phyloP scores from a whole-genome alignment of 2,113 vertebrate genomes.

The Podarcis raffonei region DNA sequence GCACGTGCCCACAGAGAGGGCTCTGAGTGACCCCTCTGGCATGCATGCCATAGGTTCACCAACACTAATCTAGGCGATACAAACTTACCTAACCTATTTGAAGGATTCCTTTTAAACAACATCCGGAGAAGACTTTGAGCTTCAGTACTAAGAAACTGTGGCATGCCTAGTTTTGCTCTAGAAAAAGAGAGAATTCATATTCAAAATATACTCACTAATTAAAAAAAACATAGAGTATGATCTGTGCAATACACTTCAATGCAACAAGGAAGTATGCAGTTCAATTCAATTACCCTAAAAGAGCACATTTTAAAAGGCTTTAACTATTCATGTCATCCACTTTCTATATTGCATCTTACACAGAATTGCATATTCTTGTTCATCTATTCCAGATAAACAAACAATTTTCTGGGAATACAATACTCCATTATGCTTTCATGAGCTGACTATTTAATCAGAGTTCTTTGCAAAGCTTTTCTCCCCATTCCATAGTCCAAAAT shows the following conservation, averaged over 20 bases:
- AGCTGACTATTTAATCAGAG: background rate
- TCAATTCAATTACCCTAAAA: background rate
- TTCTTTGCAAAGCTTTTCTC: background rate
- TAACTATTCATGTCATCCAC: background rate
- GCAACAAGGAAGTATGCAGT: background rate
- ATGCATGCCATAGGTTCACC: too few species aligned
- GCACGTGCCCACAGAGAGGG: too few species aligned
- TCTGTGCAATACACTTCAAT: background rate
- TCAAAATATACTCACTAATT: background rate
- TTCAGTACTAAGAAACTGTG: slow-evolving; percentile 95
- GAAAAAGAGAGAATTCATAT: slow-evolving; percentile 38
- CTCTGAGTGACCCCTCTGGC: too few species aligned
- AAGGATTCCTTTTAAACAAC: slow-evolving; percentile 97
- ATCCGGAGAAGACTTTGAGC: slow-evolving; percentile 96
- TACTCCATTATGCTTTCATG: background rate
- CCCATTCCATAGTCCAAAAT: background rate
- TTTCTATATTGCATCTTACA: background rate
- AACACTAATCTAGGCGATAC: slow-evolving; percentile 27
- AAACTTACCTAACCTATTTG: slow-evolving; percentile 91
- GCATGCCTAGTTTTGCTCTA: slow-evolving; percentile 98
- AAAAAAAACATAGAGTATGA: background rate
- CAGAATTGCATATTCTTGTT: background rate
- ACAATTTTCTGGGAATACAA: background rate
- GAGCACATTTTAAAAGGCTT: background rate
- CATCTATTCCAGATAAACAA: background rate